Conservation (phyloP, 2,113 vertebrate genomes). For the Oreamnos americanus region DNA sequence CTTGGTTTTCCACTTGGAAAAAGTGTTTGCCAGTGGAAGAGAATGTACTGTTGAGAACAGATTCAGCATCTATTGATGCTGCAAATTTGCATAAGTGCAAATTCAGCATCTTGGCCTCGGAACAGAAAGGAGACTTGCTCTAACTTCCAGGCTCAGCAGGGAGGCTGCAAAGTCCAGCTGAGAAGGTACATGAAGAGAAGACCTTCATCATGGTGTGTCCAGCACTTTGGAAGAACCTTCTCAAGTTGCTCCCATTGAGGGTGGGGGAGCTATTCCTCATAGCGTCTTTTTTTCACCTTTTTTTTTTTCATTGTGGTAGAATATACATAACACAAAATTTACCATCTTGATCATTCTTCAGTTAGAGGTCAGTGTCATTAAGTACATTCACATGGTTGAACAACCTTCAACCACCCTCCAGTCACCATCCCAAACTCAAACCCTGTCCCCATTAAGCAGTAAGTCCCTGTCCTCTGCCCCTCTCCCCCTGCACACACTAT, state of each 20-base stretch:
- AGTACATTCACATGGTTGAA: fast-evolving
- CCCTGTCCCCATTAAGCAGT: background rate
- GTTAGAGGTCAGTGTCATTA: background rate
- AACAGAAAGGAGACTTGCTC: background rate
- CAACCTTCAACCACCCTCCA: fast-evolving
- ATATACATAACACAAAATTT: background rate
- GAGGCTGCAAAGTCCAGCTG: fast-evolving
- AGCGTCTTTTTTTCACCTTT: background rate
- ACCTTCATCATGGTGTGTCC: fast-evolving
- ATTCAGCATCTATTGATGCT: background rate
- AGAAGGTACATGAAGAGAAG: background rate
- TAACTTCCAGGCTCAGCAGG: background rate
- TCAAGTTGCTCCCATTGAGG: background rate
- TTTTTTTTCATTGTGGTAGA: background rate
- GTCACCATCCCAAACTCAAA: background rate
- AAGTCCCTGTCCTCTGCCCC: background rate
- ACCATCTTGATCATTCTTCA: background rate
- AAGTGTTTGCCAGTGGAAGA: background rate
- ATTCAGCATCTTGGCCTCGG: background rate
- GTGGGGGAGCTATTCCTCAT: background rate
- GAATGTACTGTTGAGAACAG: background rate
- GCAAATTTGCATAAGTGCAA: background rate
- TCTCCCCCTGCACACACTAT: fast-evolving
- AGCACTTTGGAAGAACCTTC: background rate
- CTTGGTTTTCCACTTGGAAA: background rate